phyloP scores from a whole-genome alignment of 1,140 invertebrate genomes.

The Papilio dardanus region DNA sequence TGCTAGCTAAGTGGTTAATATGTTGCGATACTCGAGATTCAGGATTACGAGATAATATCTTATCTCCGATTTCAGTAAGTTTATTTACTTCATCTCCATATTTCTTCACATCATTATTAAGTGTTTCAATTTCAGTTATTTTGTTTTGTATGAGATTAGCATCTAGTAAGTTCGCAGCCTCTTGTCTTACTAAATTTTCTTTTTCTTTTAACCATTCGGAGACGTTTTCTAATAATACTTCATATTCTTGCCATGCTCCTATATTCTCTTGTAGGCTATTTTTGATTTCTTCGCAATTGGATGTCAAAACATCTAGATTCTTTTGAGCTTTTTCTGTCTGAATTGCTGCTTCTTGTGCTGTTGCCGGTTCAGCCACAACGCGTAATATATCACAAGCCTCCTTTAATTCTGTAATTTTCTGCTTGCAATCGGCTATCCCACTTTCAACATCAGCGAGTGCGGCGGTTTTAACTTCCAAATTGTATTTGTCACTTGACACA shows the following conservation, averaged over 20 bases:
- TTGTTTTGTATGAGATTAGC: slow-evolving; percentile 88
- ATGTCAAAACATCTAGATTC: slow-evolving; percentile 87
- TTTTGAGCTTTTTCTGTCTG: slow-evolving; percentile 86
- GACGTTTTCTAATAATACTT: slow-evolving; percentile 89
- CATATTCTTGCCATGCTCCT: slow-evolving; percentile 91
- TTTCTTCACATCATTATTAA: slow-evolving; percentile 85
- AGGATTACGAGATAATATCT: slow-evolving; percentile 89
- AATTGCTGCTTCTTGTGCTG: slow-evolving; percentile 84
- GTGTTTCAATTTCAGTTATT: slow-evolving; percentile 85
- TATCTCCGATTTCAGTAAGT: slow-evolving; percentile 86
- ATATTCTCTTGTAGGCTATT: slow-evolving; percentile 88
- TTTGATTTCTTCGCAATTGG: slow-evolving; percentile 87
- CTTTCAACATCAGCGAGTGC: slow-evolving; percentile 90
- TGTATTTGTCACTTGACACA: slow-evolving; percentile 92
- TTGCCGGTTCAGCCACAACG: slow-evolving; percentile 86
- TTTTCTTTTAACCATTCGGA: slow-evolving; percentile 93
- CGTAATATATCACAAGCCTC: slow-evolving; percentile 86
- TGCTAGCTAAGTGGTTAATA: slow-evolving; percentile 88
- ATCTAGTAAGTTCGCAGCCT: slow-evolving; percentile 88
- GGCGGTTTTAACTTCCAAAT: slow-evolving; percentile 94
- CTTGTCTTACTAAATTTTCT: slow-evolving; percentile 90
- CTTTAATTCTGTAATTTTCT: slow-evolving; percentile 86
- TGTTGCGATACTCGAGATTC: slow-evolving; percentile 92
- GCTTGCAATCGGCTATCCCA: slow-evolving; percentile 87
- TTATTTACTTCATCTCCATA: slow-evolving; percentile 87